These are phyloP conservation scores for Syngnathus rostellatus DNA, from an alignment of 2,797 vertebrate species.

Conservation along the genomic window DNA sequence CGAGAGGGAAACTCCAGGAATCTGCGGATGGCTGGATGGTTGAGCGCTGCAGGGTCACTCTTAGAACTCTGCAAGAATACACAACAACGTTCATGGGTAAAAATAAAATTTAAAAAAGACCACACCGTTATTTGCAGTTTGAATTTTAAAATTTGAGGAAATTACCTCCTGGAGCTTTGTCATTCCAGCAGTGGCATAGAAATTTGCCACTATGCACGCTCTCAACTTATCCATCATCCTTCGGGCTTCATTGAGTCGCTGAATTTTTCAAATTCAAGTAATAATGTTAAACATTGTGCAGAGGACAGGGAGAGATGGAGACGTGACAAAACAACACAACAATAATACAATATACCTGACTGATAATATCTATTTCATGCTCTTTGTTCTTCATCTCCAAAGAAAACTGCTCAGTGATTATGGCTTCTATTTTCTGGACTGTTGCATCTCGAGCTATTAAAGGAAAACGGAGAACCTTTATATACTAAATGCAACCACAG, in stretches of 20 bases:
- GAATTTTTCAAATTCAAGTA: neutral
- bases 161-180: conserved; percentile 85
- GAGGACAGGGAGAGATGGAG: neutral
- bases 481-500: neutral
- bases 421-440: conserved; percentile 90
- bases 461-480: neutral
- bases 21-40: conserved; percentile 93
- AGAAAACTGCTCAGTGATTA: conserved; percentile 93
- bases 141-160: neutral
- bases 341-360: conserved; percentile 76
- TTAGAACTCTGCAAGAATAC: conserved; percentile 71
- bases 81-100: neutral
- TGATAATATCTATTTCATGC: conserved; percentile 96
- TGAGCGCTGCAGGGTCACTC: conserved; percentile 81
- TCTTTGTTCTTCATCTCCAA: conserved; percentile 98
- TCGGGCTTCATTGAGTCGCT: conserved; percentile 93
- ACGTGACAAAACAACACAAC: neutral
- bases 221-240: conserved; percentile 99
- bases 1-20: conserved; percentile 93
- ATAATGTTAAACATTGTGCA: neutral
- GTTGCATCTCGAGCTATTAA: conserved; percentile 84
- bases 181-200: conserved; percentile 86
- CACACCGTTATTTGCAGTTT: neutral
- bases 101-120: neutral
- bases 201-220: conserved; percentile 97